A percentile compares a stretch with the other conserved stretches of the same genome.
Evolutionary conservation across 2,797 vertebrate genomes (phyloP).

Genomic region (Sparus aurata): DNA sequence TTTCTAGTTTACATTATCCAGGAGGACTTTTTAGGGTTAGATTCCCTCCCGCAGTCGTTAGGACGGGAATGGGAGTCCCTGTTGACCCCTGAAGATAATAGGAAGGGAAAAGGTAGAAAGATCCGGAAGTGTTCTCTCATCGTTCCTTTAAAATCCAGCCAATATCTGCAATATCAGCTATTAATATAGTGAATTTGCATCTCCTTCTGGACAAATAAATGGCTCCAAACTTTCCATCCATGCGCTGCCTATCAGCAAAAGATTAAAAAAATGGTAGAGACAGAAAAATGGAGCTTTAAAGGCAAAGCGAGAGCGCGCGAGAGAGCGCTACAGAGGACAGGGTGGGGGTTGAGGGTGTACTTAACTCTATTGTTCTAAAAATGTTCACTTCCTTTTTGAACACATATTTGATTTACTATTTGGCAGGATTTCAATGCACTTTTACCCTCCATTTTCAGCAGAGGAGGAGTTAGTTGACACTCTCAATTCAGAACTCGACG

Average conservation of each 20-base stretch:
- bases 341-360: slow-evolving; percentile 73
- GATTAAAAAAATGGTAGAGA: slow-evolving; percentile 22
- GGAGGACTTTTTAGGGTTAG: neutral
- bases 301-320: slow-evolving; percentile 22
- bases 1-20: slow-evolving; percentile 24
- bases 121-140: neutral
- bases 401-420: slow-evolving; percentile 86
- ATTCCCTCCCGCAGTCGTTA: neutral
- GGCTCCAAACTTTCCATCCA: slow-evolving; percentile 2
- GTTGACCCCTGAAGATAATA: slow-evolving; percentile 5
- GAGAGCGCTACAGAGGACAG: slow-evolving; percentile 41
- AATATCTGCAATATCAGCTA: slow-evolving; percentile 23
- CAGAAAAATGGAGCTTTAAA: slow-evolving; percentile 16
- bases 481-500: slow-evolving; percentile 79
- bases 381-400: slow-evolving; percentile 82
- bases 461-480: slow-evolving; percentile 82
- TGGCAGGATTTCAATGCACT: slow-evolving; percentile 83
- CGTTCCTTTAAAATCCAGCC: slow-evolving; percentile 8
- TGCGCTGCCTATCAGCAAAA: slow-evolving; percentile 9
- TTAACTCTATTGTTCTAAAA: slow-evolving; percentile 83
- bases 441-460: slow-evolving; percentile 82
- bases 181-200: slow-evolving; percentile 27
- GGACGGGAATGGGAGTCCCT: neutral
- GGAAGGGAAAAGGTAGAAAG: neutral
- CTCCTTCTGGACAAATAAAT: neutral